Conservation (phyloP, 30 jellyfish, hydroid and myxozoan species). For the Hydra vulgaris region DNA sequence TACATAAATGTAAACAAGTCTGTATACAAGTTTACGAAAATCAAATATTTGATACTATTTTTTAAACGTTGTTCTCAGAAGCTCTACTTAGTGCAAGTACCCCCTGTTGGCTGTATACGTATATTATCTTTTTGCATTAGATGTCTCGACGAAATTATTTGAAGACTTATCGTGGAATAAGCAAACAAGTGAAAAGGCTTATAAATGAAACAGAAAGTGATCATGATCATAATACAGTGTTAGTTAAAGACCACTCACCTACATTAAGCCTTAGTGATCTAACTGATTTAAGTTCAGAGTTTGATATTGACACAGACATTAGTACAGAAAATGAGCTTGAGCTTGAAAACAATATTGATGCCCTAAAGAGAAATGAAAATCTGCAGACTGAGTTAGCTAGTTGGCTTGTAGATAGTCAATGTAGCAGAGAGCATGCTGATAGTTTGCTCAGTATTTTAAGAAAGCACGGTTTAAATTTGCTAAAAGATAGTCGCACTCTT, state of each 20-base stretch:
- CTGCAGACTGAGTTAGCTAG: neutral
- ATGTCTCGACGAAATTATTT: neutral
- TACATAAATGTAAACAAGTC: no score
- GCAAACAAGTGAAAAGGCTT: neutral
- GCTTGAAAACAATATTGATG: neutral
- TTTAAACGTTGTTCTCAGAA: no score
- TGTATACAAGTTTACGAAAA: no score
- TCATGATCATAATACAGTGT: neutral
- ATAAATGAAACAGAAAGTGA: neutral
- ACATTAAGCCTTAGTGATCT: neutral
- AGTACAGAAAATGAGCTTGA: neutral
- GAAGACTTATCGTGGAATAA: neutral
- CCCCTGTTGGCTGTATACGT: no score
- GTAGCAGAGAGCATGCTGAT: neutral
- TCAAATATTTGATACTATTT: no score
- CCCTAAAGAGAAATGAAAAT: neutral
- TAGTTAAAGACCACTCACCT: neutral
- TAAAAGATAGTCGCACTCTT: neutral
- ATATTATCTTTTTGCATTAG: neutral
- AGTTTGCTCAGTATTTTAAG: neutral
- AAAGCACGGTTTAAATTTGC: neutral
- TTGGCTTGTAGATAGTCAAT: neutral
- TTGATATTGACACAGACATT: neutral
- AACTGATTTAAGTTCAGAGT: neutral
- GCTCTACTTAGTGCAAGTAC: no score